Percentiles rank a stretch among this genome's conserved stretches.
These are phyloP conservation scores for Montipora capricornis DNA, from an alignment of 64 coral and sea anemone genomes.

Conservation along the genomic window DNA sequence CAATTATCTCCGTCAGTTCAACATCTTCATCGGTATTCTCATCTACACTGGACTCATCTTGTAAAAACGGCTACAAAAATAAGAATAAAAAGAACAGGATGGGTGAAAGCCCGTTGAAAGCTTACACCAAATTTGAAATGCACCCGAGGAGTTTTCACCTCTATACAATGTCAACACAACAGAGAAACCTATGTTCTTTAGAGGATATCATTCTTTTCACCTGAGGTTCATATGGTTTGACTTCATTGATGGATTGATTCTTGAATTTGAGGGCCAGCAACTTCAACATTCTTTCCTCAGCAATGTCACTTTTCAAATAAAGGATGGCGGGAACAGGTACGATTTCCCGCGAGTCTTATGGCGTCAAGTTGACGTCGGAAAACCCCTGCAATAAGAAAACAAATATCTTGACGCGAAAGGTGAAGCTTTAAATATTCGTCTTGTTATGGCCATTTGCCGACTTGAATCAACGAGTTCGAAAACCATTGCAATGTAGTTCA, in stretches of 20 bases:
- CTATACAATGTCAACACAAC: conserved; percentile 11
- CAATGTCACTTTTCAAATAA: conserved; percentile 31
- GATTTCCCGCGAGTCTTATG: conserved; percentile 67
- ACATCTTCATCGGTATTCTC: conserved; percentile 83
- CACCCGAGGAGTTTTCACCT: no score
- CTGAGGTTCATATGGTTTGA: conserved; percentile 94
- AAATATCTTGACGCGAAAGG: background rate
- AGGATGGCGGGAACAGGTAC: conserved; percentile 30
- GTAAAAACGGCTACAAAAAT: conserved; percentile 70
- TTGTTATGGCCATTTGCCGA: background rate
- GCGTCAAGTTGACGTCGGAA: conserved; percentile 56
- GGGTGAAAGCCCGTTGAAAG: conserved; percentile 6
- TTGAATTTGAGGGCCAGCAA: conserved; percentile 95
- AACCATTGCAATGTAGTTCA: background rate
- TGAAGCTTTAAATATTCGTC: background rate
- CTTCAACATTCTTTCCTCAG: conserved; percentile 88
- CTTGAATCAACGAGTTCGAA: background rate
- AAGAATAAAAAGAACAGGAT: background rate
- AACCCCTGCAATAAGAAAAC: background rate
- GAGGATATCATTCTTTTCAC: conserved; percentile 35
- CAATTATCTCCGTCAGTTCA: conserved; percentile 79
- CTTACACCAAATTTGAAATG: background rate
- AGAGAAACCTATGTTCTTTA: background rate
- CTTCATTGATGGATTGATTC: conserved; percentile 99
- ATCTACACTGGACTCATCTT: conserved; percentile 63